Conservation (phyloP, 2,797 vertebrate genomes). For the Dromococcyx pavoninus region DNA sequence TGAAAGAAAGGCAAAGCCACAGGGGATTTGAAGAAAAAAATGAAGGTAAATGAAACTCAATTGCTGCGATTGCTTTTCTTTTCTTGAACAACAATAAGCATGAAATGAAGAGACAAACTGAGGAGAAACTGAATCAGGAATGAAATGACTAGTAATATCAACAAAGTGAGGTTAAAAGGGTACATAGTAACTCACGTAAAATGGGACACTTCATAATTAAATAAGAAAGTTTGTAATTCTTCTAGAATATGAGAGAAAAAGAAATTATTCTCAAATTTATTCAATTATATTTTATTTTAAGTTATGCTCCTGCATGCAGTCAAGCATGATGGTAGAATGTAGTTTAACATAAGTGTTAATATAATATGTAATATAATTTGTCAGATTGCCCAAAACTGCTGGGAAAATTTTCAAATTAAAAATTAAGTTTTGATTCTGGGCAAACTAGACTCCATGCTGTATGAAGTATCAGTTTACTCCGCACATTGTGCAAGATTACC, state of each 20-base stretch:
- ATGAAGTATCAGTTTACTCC: neutral
- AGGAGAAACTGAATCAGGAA: neutral
- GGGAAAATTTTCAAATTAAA: neutral
- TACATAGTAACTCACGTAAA: neutral
- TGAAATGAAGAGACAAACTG: neutral
- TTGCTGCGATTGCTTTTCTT: neutral
- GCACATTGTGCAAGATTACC: conserved; percentile 7
- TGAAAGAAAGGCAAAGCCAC: neutral
- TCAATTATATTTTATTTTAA: neutral
- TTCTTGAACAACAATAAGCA: neutral
- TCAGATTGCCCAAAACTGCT: neutral
- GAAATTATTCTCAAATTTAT: neutral
- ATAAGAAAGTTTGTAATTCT: neutral
- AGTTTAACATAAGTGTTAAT: neutral
- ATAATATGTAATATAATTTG: too few species aligned
- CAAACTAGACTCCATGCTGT: neutral
- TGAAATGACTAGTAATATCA: neutral
- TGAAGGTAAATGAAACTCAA: neutral
- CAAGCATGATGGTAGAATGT: neutral
- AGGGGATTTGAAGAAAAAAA: neutral
- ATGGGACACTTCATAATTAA: neutral
- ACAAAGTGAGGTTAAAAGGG: neutral
- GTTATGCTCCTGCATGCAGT: neutral
- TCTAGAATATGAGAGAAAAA: neutral
- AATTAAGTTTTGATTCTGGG: neutral